Evolutionary conservation across 2,797 vertebrate species (phyloP), one percentile per base, ranked within the genome.

Genomic region (Poliocrania exsul): DNA sequence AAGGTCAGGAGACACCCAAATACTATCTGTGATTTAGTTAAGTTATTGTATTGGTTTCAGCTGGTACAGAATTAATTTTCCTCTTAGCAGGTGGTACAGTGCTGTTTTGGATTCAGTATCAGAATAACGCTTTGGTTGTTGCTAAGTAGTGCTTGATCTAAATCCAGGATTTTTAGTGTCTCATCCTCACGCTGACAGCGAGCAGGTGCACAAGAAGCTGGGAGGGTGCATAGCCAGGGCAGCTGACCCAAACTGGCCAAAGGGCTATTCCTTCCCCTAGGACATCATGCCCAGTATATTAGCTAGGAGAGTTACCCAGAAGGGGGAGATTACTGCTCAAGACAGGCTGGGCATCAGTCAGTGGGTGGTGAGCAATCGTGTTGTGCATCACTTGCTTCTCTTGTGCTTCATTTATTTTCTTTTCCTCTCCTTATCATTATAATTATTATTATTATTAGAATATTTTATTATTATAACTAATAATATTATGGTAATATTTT

Each of bases 311-410:
- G 6, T n/a, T n/a, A n/a, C 2, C 2, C n/a, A 57, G 28, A 9
- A 11, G 13, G 42, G n/a, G 5, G 4, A 1, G 4, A 4, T 16
- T 64, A 20, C 28, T 33, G 19, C 28, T 57, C 23, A 20, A 44
- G 26, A 33, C 11, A 38, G 16, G 14, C 11, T 62, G 3, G 31
- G 6, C 19, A 21, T 44, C 31, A n/a, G 18, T 25, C 35, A 33
- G 13, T 20, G 9, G 13, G 11, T 17, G 0, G 0, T 13, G 56
- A 64, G 10, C 8, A 50, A 29, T 50, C 38, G 6, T 44, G 9
- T 16, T 42, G 16, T 13, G 6, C n/a, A 50, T 50, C 23, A 37
- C 42, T 42, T 60, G 10, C 3, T 28, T 81, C 7, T 42, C 11
- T n/a, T n/a, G 6, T 13, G 23, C 42, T 56, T 13, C 3, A 4